These are phyloP conservation scores for Acanthosepion lycidas DNA, from an alignment of 2,888 invertebrate genomes.

Conservation along the genomic window DNA sequence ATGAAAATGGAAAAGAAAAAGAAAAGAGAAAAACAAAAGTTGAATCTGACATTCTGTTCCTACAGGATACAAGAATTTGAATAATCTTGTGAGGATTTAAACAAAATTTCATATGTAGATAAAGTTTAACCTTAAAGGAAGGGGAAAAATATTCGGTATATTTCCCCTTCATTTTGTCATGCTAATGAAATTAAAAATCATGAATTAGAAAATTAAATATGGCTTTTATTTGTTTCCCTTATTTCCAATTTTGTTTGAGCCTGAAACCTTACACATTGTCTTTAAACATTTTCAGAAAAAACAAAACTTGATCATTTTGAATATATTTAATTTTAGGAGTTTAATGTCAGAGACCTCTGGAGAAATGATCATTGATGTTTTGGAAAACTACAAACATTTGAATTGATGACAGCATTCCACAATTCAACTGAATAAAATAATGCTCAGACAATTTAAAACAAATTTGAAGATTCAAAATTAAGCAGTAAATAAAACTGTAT, in stretches of 20 bases:
- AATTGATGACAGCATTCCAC: no score
- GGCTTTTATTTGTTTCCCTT: background rate
- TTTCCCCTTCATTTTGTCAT: background rate
- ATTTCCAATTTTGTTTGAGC: constrained; percentile 15
- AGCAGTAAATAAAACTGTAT: no score
- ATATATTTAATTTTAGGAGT: background rate
- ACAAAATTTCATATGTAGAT: background rate
- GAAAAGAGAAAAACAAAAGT: background rate
- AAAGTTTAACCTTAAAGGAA: background rate
- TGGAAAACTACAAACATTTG: background rate
- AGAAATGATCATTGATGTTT: background rate
- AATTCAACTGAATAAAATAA: no score
- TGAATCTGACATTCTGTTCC: background rate
- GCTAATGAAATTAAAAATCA: constrained; percentile 22
- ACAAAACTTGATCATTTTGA: background rate
- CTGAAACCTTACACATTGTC: background rate
- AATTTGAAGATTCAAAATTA: no score
- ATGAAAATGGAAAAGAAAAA: background rate
- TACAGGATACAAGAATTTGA: constrained; percentile 1
- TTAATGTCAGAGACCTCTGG: background rate
- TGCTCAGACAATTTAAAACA: no score
- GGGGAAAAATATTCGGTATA: background rate
- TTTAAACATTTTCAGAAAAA: background rate
- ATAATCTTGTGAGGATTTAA: constrained; percentile 33
- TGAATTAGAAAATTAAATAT: constrained; percentile 9